Conservation (phyloP, 2,888 invertebrate genomes). For the Periphyllus acericola region DNA sequence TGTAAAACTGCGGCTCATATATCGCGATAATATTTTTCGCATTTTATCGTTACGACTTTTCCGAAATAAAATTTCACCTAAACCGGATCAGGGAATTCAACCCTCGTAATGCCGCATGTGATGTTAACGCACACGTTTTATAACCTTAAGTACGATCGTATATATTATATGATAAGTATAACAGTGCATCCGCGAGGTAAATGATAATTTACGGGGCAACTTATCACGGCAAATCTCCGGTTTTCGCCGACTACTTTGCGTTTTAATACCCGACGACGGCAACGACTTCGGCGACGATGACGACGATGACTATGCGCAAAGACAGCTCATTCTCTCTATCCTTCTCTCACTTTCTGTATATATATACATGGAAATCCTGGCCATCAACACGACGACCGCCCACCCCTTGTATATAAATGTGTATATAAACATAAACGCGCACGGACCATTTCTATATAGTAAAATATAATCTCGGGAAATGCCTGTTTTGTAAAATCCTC, state of each 20-base stretch:
- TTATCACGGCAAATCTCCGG: constrained; percentile 56
- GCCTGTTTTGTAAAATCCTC: constrained; percentile 57
- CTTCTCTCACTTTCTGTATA: no score
- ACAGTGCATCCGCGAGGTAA: constrained; percentile 7
- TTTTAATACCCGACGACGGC: constrained; percentile 44
- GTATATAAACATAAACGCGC: not conserved
- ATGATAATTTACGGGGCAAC: constrained; percentile 53
- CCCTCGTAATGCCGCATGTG: not conserved
- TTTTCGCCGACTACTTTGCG: constrained; percentile 54
- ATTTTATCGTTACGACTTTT: constrained; percentile 12
- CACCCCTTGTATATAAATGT: not conserved
- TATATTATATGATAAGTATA: not conserved
- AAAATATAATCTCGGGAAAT: constrained; percentile 57
- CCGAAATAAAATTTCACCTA: constrained; percentile 30
- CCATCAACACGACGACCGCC: constrained; percentile 40
- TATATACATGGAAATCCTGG: constrained; percentile 32
- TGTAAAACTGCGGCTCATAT: not conserved
- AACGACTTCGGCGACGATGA: not conserved
- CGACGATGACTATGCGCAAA: not conserved
- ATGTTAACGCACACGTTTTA: not conserved
- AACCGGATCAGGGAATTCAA: constrained; percentile 29
- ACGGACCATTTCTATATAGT: not conserved
- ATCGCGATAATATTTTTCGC: not conserved
- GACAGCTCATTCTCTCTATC: not conserved
- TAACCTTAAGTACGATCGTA: not conserved